Evolutionary conservation across 2,888 invertebrate genomes (phyloP).

Genomic region (Steinernema carpocapsae): DNA sequence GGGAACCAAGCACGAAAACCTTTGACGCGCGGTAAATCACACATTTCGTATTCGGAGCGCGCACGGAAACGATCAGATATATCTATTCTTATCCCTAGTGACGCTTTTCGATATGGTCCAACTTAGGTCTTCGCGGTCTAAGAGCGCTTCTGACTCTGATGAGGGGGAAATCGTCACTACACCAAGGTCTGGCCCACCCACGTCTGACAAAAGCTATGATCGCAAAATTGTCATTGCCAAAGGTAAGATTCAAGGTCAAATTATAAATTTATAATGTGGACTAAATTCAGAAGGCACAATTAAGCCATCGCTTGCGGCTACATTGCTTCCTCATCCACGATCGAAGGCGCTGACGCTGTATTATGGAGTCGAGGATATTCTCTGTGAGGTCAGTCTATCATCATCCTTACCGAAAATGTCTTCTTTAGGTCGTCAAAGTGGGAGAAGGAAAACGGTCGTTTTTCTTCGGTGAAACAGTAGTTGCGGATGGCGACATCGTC

Average conservation of each 20-base stretch:
- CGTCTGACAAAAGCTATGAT: not conserved
- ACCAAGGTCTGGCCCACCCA: not conserved
- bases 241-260: not conserved
- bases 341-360: not conserved
- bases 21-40: conserved; percentile 5
- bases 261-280: not conserved
- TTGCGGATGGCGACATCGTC: conserved; percentile 50
- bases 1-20: not conserved
- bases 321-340: conserved; percentile 2
- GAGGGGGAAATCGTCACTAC: not conserved
- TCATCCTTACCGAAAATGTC: not conserved
- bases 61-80: not conserved
- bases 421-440: conserved; percentile 45
- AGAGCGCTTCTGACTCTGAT: not conserved
- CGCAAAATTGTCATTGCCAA: not conserved
- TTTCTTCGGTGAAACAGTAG: conserved; percentile 57
- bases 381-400: not conserved
- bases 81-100: not conserved
- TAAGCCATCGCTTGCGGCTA: not conserved
- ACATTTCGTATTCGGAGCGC: conserved; percentile 3
- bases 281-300: conserved; percentile 5
- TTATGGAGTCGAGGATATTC: not conserved
- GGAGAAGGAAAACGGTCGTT: conserved; percentile 53
- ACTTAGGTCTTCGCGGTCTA: not conserved
- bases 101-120: not conserved